Conservation (phyloP, 2,888 invertebrate species). For the Coenonympha arcania region DNA sequence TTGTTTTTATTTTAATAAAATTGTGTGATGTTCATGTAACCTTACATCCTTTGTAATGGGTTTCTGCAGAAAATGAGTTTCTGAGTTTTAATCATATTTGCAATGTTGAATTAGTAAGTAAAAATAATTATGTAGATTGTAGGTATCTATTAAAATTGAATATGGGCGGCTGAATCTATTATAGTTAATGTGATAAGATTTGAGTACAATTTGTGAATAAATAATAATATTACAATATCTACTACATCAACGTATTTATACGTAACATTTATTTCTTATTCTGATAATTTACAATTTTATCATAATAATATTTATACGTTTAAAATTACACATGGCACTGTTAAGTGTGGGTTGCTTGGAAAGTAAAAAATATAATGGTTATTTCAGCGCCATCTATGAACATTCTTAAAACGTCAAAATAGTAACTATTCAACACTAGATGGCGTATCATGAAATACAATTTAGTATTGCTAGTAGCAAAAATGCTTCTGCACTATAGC, state of each 20-base stretch:
- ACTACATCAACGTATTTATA: constrained; percentile 13
- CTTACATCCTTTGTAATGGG: constrained; percentile 4
- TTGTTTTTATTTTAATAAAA: constrained; percentile 51
- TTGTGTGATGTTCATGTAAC: constrained; percentile 49
- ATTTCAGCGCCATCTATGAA: neutral
- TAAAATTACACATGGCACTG: constrained; percentile 41
- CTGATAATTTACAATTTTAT: constrained; percentile 9
- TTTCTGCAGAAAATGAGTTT: neutral
- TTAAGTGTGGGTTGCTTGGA: constrained; percentile 26
- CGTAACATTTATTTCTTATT: constrained; percentile 8
- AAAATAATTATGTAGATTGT: neutral
- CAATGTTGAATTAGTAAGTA: neutral
- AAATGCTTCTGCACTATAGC: constrained; percentile 22
- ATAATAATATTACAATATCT: constrained; percentile 14
- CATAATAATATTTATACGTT: constrained; percentile 9
- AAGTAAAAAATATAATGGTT: neutral
- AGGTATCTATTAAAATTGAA: neutral
- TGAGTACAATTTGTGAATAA: constrained; percentile 21
- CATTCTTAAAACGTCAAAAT: neutral
- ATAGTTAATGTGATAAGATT: neutral
- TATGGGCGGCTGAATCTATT: too few species aligned
- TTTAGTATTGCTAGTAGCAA: constrained; percentile 28
- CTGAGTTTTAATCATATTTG: constrained; percentile 1
- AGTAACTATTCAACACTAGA: neutral
- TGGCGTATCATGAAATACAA: neutral